Base-by-base conservation (phyloP, 2,113 vertebrate species). In the Meriones unguiculatus region DNA sequence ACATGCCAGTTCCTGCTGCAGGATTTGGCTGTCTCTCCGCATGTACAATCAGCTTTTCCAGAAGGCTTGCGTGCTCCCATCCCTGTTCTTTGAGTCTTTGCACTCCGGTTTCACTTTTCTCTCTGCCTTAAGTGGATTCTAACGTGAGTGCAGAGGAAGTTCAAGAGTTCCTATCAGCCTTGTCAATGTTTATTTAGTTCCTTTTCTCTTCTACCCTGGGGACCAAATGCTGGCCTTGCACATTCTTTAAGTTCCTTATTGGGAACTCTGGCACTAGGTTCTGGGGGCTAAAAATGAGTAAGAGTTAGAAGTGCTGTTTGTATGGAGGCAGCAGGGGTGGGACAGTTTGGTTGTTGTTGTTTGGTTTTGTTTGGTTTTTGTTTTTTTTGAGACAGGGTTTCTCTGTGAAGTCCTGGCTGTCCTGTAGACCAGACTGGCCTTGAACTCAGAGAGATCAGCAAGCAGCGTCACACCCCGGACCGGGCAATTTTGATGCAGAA, bases 111-210 rank as follows among this genome's bases (percentile, higher is more conserved):
- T 65, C 25, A 46, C 59, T 85, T 85, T 38, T 84, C 57, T 64
- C 57, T 85, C 81, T 10, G 81, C 81, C 14, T 41, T 85, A 30
- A 85, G 59, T 85, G 81, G 38, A 85, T 30, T 65, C 81, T 85
- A 65, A 41, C 59, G 7, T 65, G 59, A 41, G 82, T 85, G 65
- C 82, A 85, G n/a, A 85, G 82, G 82, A 85, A 85, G 82, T 85
- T 85, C 82, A 85, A 46, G 38, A 64, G 82, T 85, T 65, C 59
- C 82, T 41, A 65, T 64, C 59, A 85, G 82, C n/a, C 81, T 85
- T 30, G 81, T 62, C 81, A 85, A 85, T 65, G 81, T 85, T 85
- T 85, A 85, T 85, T 64, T 85, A 85, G 59, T 46, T 65, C 59
- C 59, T 59, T 84, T 81, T 18, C 30, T 24, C 82, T 41, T 38